Evolutionary conservation across 2,888 invertebrate species (phyloP).

Genomic region (Drosophila recens): DNA sequence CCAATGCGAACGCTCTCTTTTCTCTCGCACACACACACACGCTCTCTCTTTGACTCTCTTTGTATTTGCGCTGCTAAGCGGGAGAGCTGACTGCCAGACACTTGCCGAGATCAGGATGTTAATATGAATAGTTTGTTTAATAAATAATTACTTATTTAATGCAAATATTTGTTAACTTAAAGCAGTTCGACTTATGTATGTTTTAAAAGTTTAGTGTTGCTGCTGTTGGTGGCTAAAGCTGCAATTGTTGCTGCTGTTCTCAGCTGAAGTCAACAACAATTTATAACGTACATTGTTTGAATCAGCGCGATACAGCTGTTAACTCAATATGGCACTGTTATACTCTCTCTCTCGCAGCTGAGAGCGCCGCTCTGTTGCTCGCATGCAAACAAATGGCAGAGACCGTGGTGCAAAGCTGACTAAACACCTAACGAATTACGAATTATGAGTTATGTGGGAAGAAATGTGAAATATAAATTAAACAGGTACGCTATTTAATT

Average conservation of each 20-base stretch:
- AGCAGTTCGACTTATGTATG: too few species aligned
- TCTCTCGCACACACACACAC: background rate
- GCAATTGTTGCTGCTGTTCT: slow-evolving; percentile 7
- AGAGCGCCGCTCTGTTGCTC: slow-evolving; percentile 24
- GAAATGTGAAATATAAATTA: background rate
- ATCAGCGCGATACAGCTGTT: slow-evolving; percentile 28
- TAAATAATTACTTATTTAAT: slow-evolving; percentile 9
- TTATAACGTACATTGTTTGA: slow-evolving; percentile 33
- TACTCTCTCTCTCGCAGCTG: slow-evolving; percentile 26
- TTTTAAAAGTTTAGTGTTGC: background rate
- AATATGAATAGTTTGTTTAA: slow-evolving; percentile 12
- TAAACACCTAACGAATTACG: background rate
- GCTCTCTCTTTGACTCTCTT: slow-evolving; percentile 14
- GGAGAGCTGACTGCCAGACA: slow-evolving; percentile 7
- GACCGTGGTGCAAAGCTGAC: slow-evolving; percentile 46
- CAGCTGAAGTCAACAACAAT: slow-evolving; percentile 18
- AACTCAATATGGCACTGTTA: slow-evolving; percentile 52
- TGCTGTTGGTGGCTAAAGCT: slow-evolving; percentile 1
- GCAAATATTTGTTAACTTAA: slow-evolving; percentile 3
- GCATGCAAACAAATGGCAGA: slow-evolving; percentile 9
- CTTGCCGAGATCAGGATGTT: slow-evolving; percentile 32
- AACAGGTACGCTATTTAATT: background rate
- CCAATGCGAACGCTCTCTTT: slow-evolving; percentile 10
- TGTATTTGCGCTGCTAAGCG: slow-evolving; percentile 1
- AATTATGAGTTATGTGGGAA: background rate